phyloP scores from a whole-genome alignment of 2,113 vertebrate genomes.

The Chrysochloris asiatica region DNA sequence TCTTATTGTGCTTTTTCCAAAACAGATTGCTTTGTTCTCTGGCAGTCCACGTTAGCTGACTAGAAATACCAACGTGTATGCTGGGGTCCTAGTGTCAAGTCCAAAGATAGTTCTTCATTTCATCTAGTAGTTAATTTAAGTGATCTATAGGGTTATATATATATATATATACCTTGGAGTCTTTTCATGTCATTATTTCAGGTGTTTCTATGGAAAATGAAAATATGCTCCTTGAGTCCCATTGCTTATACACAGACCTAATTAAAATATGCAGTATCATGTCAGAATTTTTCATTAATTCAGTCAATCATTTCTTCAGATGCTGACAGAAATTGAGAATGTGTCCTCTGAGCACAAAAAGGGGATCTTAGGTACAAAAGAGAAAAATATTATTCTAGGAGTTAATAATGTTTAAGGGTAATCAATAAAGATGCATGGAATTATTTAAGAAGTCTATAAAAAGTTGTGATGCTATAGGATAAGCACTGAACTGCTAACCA shows the following conservation, averaged over 20 bases:
- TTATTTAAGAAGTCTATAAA: conserved; percentile 1
- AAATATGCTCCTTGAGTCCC: conserved; percentile 14
- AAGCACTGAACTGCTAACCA: too few relatives aligned
- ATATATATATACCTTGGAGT: not conserved
- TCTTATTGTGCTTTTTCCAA: too few relatives aligned
- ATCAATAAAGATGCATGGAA: not conserved
- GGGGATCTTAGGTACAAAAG: not conserved
- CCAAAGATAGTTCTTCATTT: not conserved
- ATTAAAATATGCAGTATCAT: not conserved
- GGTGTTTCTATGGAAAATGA: conserved; percentile 11
- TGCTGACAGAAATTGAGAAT: not conserved
- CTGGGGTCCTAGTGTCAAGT: not conserved
- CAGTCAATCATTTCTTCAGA: conserved; percentile 19
- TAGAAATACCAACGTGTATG: conserved; percentile 7
- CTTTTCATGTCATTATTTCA: not conserved
- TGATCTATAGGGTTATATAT: too few relatives aligned
- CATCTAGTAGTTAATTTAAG: not conserved
- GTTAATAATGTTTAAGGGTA: not conserved
- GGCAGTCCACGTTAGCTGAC: not conserved
- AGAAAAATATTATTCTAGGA: not conserved
- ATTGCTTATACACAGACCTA: not conserved
- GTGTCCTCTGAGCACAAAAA: not conserved
- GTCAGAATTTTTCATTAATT: conserved; percentile 25
- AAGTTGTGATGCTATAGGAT: too few relatives aligned
- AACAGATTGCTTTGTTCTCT: too few relatives aligned